Evolutionary conservation across 2,797 vertebrate genomes (phyloP), one percentile per base, ranked within the genome.

Genomic region (Muscicapa striata): DNA sequence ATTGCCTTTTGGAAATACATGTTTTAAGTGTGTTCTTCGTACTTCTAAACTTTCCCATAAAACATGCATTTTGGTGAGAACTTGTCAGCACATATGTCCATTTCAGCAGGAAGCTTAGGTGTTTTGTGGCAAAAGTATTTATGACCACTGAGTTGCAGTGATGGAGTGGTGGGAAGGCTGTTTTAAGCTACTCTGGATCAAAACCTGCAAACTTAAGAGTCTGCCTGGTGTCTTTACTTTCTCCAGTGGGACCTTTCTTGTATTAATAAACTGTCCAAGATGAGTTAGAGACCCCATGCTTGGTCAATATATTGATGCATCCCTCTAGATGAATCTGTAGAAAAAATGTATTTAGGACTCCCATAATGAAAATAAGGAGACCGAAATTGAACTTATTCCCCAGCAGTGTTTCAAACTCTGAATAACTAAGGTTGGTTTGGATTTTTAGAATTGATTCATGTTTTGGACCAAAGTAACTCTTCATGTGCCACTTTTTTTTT

Each of bases 361-460:
- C 21, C 0, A 2, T 85, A 79, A 68, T 23, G 15, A 43, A 66
- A 91, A 51, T 10, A 84, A 75, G 40, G n/a, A 89, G 23, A 14
- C 22, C 79, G n/a, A 87, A 87, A 62, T 51, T 82, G 54, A 51
- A 84, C 57, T 74, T 52, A 7, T 41, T 88, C 58, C 14, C 26
- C 41, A 38, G 26, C 69, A 79, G 58, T 62, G 61, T 92, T 59
- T 87, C 75, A 54, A 64, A 77, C 32, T 54, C 38, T 54, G 67
- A 89, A 89, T 45, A 12, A 48, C 22, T 55, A 55, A 52, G 23
- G 26, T 32, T 43, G 30, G 27, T 72, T 36, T 67, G 26, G 11
- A 75, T 80, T 95, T 96, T 94, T 62, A 94, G 67, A 94, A 94
- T 57, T 57, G 58, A 64, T 84, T 76, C 67, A 66, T 3, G 2